These are phyloP conservation scores for Dendrocincla fuliginosa DNA, from an alignment of 2,797 vertebrate species.

Conservation along the genomic window DNA sequence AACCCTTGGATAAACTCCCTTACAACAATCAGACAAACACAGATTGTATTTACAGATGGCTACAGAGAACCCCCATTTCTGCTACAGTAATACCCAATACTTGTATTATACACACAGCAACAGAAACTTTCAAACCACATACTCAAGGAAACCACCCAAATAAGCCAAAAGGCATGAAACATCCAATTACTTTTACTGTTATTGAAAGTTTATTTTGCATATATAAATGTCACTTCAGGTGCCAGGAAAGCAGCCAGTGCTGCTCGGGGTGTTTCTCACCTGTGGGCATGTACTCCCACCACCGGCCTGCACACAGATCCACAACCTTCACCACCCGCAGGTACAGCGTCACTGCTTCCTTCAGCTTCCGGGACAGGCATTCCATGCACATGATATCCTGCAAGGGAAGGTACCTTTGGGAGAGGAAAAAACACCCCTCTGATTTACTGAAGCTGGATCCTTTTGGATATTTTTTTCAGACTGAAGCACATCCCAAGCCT, in stretches of 20 bases:
- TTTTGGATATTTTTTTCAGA: not conserved
- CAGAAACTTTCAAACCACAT: not conserved
- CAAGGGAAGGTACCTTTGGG: constrained; percentile 92
- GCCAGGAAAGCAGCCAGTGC: not conserved
- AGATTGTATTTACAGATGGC: not conserved
- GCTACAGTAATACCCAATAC: not conserved
- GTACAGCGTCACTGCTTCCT: constrained; percentile 94
- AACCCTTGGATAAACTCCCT: constrained; percentile 45
- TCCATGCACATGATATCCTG: constrained; percentile 99
- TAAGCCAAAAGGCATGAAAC: not conserved
- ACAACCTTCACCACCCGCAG: constrained; percentile 95
- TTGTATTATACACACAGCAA: fast-evolving
- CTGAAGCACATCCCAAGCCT: not conserved
- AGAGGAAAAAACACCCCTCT: constrained; percentile 59
- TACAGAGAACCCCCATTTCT: not conserved
- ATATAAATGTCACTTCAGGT: not conserved
- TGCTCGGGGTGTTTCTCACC: constrained; percentile 75
- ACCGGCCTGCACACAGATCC: constrained; percentile 94
- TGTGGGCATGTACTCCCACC: constrained; percentile 99
- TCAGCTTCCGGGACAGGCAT: constrained; percentile 93
- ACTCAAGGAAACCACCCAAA: not conserved
- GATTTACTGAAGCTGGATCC: constrained; percentile 34
- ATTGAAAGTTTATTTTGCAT: not conserved
- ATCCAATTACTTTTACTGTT: not conserved
- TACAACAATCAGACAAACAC: constrained; percentile 46